Evolutionary conservation across 2,113 vertebrate species (phyloP), one percentile per base, ranked within the genome.

Genomic region (Macaca mulatta): DNA sequence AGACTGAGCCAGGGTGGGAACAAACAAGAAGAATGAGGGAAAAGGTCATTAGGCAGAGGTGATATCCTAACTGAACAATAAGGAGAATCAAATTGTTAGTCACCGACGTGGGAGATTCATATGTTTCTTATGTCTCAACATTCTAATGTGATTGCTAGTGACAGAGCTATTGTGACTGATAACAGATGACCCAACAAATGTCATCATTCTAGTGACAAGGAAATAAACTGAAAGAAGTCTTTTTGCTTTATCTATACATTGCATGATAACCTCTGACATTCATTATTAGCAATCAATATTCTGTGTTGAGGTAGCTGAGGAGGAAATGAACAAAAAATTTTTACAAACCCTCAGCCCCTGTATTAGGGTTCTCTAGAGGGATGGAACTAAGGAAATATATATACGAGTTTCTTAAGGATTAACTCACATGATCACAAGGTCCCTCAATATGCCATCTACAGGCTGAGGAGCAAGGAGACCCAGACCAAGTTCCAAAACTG

Each of bases 161-260:
- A 80, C 1, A 67, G 94, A 30, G 77, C 83, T 80, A 50, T 16
- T 43, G 0, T 59, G 48, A 84, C 78, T 89, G 22, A 1, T 69
- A 79, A 85, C 27, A 89, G 75, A 89, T 52, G 35, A 89, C 40
- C 30, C 72, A 75, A 61, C 50, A 89, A 85, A 67, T 72, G n/a
- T 35, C 30, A 14, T 57, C 57, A 80, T 80, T 88, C 61, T 75
- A 25, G 0, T 91, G 78, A 57, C 52, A 59, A 38, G 74, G 32
- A 88, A 93, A 88, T 86, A 77, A 69, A 92, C 90, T 61, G n/a
- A 84, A 95, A 80, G 35, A 82, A 77, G 57, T 61, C 30, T 89
- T 87, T 72, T 70, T 90, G 38, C 67, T 85, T 61, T 64, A 77
- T 75, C 81, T 87, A 48, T 64, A 35, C 17, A 93, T 69, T 69